A percentile compares a stretch with the other conserved stretches of the same genome.
Evolutionary conservation across 2,113 vertebrate species (phyloP).

Genomic region (Henicopernis longicauda): DNA sequence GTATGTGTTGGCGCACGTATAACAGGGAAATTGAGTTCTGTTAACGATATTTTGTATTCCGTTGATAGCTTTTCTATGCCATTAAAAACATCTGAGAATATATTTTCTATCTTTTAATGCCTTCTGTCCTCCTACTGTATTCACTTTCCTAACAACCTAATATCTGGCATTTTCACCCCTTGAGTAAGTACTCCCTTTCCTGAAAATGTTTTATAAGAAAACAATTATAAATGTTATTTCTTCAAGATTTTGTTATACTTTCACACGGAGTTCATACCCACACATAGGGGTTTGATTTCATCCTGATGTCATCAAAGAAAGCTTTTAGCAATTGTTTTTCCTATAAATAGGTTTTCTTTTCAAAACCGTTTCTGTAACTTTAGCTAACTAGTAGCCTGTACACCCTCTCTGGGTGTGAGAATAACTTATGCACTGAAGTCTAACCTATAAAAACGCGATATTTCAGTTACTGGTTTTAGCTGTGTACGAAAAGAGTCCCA

Average conservation of each 20-base stretch:
- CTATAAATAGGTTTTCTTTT: background rate
- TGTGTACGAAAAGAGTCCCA: background rate
- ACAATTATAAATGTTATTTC: constrained; percentile 49
- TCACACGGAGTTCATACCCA: background rate
- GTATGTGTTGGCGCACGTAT: background rate
- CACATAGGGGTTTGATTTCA: background rate
- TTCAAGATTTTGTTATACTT: constrained; percentile 35
- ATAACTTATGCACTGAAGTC: background rate
- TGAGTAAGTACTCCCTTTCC: constrained; percentile 45
- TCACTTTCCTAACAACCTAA: constrained; percentile 24
- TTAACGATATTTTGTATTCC: constrained; percentile 24
- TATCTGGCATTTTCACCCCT: constrained; percentile 27
- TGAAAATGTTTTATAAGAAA: constrained; percentile 61
- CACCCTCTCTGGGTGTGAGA: background rate
- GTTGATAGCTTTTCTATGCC: constrained; percentile 11
- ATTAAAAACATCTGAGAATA: constrained; percentile 48
- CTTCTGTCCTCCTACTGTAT: constrained; percentile 51
- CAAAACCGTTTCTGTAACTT: background rate
- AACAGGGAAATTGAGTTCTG: constrained; percentile 20
- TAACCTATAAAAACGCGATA: background rate
- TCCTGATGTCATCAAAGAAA: background rate
- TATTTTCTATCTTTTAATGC: constrained; percentile 21
- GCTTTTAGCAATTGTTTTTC: constrained; percentile 1
- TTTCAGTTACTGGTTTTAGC: background rate
- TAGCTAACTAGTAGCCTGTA: background rate